Percentiles rank a stretch among this genome's conserved stretches.
phyloP scores from a whole-genome alignment of 2,113 vertebrate genomes.

The Manacus vitellinus region DNA sequence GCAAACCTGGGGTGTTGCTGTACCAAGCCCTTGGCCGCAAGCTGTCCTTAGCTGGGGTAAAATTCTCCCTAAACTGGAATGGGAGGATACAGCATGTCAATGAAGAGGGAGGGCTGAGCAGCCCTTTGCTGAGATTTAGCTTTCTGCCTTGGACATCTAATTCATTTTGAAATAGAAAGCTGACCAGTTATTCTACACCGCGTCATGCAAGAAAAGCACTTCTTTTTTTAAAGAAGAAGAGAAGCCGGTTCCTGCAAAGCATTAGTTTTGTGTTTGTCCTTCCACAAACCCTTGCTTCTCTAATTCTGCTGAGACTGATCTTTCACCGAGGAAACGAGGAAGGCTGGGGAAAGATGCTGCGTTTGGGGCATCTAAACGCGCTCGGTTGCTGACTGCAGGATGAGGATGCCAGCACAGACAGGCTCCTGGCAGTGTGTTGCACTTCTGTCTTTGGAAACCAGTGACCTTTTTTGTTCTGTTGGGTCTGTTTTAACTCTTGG shows the following conservation, averaged over 20 bases:
- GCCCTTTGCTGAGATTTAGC: not conserved
- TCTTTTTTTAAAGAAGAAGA: not conserved
- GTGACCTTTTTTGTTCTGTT: not conserved
- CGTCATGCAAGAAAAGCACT: not conserved
- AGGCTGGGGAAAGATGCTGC: not conserved
- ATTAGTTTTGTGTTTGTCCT: not conserved
- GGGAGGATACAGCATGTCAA: not conserved
- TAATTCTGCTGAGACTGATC: conserved; percentile 12
- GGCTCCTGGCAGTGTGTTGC: not conserved
- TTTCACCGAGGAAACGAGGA: not conserved
- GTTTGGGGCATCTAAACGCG: not conserved
- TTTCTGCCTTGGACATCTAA: not conserved
- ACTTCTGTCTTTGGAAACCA: not conserved
- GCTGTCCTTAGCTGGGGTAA: not conserved
- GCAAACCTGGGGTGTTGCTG: not conserved
- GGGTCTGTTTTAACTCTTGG: not conserved
- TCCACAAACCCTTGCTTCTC: not conserved
- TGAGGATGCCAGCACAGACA: not conserved
- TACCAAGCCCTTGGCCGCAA: not conserved
- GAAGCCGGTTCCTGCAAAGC: not conserved
- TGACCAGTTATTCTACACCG: fast-evolving
- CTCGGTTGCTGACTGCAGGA: not conserved
- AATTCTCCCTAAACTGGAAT: not conserved
- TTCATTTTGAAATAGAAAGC: not conserved
- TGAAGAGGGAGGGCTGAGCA: not conserved